A percentile compares a stretch with the other conserved stretches of the same genome.
Evolutionary conservation across 2,797 vertebrate genomes (phyloP).

Genomic region (Platalea minor): DNA sequence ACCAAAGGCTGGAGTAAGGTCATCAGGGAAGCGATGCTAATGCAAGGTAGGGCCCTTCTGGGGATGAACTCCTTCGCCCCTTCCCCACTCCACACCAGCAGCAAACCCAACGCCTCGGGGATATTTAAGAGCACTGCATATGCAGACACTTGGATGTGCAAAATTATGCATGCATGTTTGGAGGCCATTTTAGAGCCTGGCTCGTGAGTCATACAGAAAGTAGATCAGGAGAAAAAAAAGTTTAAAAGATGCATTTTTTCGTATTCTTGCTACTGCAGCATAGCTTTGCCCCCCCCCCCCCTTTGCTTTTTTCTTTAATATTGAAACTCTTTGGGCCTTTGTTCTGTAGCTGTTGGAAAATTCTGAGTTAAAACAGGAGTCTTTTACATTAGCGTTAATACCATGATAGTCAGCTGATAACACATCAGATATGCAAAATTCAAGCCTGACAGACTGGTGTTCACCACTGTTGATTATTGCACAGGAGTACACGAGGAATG

Average conservation of each 20-base stretch:
- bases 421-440: background rate
- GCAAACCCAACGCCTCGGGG: background rate
- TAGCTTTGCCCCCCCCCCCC: background rate
- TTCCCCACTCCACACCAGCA: background rate
- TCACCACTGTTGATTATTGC: background rate
- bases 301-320: background rate
- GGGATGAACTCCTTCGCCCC: background rate
- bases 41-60: background rate
- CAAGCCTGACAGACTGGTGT: background rate
- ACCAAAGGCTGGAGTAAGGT: background rate
- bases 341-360: background rate
- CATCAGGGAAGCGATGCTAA: background rate
- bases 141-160: constrained; percentile 42
- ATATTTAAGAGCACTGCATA: constrained; percentile 34
- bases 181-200: constrained; percentile 58
- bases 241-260: constrained; percentile 16
- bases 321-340: background rate
- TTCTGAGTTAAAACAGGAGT: background rate
- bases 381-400: background rate
- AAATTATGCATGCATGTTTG: constrained; percentile 61
- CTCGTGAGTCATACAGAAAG: constrained; percentile 60
- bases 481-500: background rate
- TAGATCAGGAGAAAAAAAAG: constrained; percentile 34
- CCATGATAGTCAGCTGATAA: background rate
- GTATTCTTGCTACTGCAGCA: background rate